Conservation (phyloP, 1,140 invertebrate genomes). For the Lanistes nyassanus region DNA sequence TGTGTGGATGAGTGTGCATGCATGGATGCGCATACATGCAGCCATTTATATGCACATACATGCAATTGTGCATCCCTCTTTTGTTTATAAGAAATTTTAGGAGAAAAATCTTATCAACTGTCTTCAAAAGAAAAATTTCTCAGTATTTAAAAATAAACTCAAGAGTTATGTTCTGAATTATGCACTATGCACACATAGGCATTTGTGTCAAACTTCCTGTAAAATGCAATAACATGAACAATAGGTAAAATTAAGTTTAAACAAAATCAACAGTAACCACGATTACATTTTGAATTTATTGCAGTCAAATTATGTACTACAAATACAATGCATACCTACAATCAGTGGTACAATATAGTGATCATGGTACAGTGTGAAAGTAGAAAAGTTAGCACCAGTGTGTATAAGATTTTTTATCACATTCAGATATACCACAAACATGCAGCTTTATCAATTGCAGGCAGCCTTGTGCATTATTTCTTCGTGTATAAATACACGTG, state of each 20-base stretch:
- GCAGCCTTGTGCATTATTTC: conserved; percentile 4
- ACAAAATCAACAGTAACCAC: neutral
- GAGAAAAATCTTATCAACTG: neutral
- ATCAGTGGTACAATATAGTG: neutral
- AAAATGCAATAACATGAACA: neutral
- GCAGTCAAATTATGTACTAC: neutral
- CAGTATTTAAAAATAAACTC: neutral
- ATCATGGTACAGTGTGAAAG: conserved; percentile 1
- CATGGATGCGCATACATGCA: neutral
- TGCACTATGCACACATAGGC: neutral
- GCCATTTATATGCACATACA: neutral
- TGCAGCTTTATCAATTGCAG: neutral
- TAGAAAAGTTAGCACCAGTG: conserved; percentile 24
- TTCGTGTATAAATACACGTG: conserved; percentile 2
- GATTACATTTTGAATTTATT: neutral
- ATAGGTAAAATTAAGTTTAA: neutral
- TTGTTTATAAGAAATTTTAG: neutral
- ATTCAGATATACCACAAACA: conserved; percentile 19
- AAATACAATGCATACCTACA: conserved; percentile 3
- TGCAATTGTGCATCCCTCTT: neutral
- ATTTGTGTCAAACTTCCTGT: neutral
- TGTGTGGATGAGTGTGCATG: neutral
- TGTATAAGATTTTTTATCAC: conserved; percentile 19
- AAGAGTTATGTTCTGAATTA: neutral
- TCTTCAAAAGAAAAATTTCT: neutral